Conservation (phyloP, 2,797 vertebrate species). For the Neosilurus mollespiculum region DNA sequence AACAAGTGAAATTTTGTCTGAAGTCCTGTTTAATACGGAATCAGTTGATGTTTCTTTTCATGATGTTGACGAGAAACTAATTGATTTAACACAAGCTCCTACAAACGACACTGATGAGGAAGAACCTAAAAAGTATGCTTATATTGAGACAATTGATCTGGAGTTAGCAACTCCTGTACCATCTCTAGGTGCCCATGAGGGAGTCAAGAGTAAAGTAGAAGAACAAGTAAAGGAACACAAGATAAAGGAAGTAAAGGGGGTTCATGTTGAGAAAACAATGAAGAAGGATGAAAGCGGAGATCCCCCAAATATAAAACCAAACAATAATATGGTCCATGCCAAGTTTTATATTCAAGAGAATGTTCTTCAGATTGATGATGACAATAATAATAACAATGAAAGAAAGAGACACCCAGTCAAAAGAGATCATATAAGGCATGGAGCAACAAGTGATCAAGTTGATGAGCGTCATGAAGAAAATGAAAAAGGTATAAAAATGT, state of each 20-base stretch:
- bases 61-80: not conserved
- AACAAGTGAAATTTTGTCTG: not conserved
- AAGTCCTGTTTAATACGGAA: not conserved
- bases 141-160: not conserved
- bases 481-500: slow-evolving; percentile 23
- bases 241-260: slow-evolving; percentile 25
- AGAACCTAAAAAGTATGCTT: slow-evolving; percentile 1
- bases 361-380: slow-evolving; percentile 20
- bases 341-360: not conserved
- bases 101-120: not conserved
- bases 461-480: slow-evolving; percentile 11
- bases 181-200: slow-evolving; percentile 10
- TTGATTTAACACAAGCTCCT: not conserved
- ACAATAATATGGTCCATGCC: not conserved
- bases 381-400: slow-evolving; percentile 56
- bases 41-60: not conserved
- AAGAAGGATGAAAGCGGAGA: slow-evolving; percentile 28
- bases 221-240: slow-evolving; percentile 27
- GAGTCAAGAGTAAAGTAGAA: slow-evolving; percentile 9
- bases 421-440: not conserved
- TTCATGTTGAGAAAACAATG: slow-evolving; percentile 7
- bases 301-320: not conserved
- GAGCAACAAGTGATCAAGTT: not conserved
- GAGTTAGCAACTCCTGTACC: not conserved
- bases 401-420: slow-evolving; percentile 25